A percentile compares a stretch with the other conserved stretches of the same genome.
phyloP scores from a whole-genome alignment of 1,140 invertebrate species.

The Drosophila takahashii region DNA sequence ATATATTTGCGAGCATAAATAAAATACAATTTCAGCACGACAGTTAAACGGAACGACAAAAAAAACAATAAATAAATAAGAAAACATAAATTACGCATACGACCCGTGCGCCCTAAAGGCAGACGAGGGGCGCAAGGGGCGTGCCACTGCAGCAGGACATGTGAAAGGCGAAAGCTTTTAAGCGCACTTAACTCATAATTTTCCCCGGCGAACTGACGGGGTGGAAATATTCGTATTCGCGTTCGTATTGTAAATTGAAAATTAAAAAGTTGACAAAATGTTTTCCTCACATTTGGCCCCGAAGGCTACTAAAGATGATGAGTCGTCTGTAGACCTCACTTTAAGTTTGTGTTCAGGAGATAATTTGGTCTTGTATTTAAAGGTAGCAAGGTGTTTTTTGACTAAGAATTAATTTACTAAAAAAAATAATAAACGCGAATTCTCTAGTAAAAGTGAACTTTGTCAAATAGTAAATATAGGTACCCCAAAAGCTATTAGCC shows the following conservation, averaged over 20 bases:
- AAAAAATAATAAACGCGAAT: background rate
- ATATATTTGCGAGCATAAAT: constrained; percentile 69
- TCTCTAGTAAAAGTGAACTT: background rate
- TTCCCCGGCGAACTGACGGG: constrained; percentile 33
- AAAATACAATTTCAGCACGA: constrained; percentile 66
- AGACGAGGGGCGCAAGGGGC: background rate
- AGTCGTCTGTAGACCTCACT: background rate
- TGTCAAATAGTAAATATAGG: no score
- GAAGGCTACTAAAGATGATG: constrained; percentile 21
- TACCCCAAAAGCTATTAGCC: no score
- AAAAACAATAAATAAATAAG: constrained; percentile 68
- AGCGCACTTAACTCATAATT: constrained; percentile 82
- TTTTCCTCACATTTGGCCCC: constrained; percentile 42
- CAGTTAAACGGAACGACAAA: constrained; percentile 31
- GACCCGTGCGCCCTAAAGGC: constrained; percentile 32
- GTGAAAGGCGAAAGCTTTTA: constrained; percentile 78
- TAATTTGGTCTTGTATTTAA: background rate
- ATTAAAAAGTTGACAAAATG: constrained; percentile 75
- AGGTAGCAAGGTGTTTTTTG: background rate
- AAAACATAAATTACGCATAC: constrained; percentile 74
- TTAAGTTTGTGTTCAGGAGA: background rate
- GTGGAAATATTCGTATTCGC: constrained; percentile 34
- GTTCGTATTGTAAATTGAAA: constrained; percentile 67
- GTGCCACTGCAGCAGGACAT: constrained; percentile 47
- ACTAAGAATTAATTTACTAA: no score